Evolutionary conservation across 2,797 vertebrate genomes (phyloP).

Genomic region (Platalea minor): DNA sequence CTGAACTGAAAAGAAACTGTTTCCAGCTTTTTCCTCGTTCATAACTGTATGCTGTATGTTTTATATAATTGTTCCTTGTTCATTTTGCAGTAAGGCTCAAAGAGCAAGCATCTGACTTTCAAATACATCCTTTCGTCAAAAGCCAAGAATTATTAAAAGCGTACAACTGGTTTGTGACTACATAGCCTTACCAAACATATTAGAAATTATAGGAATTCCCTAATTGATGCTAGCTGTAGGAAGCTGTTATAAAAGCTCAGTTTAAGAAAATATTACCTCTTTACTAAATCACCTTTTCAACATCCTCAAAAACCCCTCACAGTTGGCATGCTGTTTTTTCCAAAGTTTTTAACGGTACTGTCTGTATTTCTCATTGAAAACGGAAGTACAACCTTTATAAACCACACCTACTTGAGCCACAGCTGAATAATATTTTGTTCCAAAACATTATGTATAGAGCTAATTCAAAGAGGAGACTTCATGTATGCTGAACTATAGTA

Average conservation of each 20-base stretch:
- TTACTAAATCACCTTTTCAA: background rate
- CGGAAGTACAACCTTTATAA: background rate
- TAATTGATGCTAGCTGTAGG: background rate
- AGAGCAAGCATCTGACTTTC: background rate
- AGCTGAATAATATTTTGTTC: background rate
- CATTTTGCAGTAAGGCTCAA: background rate
- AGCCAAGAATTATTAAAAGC: background rate
- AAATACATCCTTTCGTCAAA: background rate
- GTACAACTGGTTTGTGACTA: background rate
- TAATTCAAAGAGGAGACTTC: background rate
- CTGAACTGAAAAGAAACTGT: background rate
- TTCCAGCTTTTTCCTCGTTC: background rate
- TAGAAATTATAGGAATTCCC: background rate
- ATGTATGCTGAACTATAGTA: background rate
- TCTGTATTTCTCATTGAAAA: background rate
- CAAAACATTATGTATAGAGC: background rate
- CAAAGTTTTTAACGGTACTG: background rate
- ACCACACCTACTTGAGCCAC: background rate
- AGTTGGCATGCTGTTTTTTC: background rate
- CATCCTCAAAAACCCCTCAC: background rate
- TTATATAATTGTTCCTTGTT: background rate
- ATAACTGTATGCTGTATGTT: background rate
- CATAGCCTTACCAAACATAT: fast-evolving
- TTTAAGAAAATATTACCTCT: background rate
- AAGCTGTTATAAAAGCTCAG: background rate